Conservation (phyloP, 2,888 invertebrate species). For the Kuschelorhynchus macadamiae region DNA sequence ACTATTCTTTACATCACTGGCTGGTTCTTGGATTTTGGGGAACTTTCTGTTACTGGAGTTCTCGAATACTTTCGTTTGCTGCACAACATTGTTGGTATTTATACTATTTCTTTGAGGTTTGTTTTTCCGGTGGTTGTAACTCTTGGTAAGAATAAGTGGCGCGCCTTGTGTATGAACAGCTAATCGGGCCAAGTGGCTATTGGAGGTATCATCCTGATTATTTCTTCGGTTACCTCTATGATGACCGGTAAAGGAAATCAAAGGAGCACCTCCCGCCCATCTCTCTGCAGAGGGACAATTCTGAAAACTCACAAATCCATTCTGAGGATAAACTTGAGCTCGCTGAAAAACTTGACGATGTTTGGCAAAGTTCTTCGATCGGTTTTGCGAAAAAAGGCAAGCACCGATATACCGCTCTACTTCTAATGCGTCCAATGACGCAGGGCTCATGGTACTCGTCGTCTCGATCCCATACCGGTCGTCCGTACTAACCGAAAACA, state of each 20-base stretch:
- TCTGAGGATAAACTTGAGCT: conserved; percentile 57
- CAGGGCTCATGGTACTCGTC: conserved; percentile 77
- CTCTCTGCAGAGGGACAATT: conserved; percentile 71
- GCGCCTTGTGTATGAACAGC: conserved; percentile 89
- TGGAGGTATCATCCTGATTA: conserved; percentile 32
- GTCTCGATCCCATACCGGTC: conserved; percentile 54
- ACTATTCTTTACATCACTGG: conserved; percentile 12
- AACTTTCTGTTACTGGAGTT: conserved; percentile 59
- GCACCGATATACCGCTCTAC: conserved; percentile 77
- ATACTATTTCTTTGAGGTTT: conserved; percentile 59
- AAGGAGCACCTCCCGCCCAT: conserved; percentile 83
- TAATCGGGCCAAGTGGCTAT: conserved; percentile 74
- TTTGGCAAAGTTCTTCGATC: conserved; percentile 51
- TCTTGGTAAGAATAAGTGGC: conserved; percentile 83
- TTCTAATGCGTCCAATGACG: conserved; percentile 74
- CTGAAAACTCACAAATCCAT: conserved; percentile 55
- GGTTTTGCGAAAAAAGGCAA: conserved; percentile 70
- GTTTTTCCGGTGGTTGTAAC: conserved; percentile 70
- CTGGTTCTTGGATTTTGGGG: conserved; percentile 17
- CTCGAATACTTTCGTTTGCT: conserved; percentile 54
- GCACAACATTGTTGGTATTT: conserved; percentile 52
- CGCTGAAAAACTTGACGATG: conserved; percentile 48
- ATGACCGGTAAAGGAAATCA: conserved; percentile 83
- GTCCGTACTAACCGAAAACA: conserved; percentile 32
- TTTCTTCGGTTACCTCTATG: conserved; percentile 57